Evolutionary conservation across 2,888 invertebrate genomes (phyloP), one percentile per base, ranked within the genome.

Genomic region (Teleiodes luculella): DNA sequence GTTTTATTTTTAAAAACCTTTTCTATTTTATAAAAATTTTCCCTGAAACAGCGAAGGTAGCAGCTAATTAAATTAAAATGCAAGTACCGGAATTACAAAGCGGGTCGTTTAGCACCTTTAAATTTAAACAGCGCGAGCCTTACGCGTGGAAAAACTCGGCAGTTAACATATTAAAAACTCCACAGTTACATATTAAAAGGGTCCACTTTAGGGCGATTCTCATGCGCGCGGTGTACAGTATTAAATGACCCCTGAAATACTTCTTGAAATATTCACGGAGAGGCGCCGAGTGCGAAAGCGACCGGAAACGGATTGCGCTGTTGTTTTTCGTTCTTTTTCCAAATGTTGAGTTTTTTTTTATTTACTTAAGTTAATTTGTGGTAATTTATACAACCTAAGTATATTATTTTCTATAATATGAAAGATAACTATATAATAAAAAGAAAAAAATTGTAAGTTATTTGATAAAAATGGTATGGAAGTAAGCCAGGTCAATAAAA

Each of bases 201-300:
- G 70, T 64, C 58, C 60, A 62, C 58, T 72, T 66, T 65, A 68
- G 67, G 56, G 60, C 67, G 60, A 77, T 74, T 73, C 72, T 70
- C 66, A 78, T 74, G 68, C 72, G 68, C 66, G 55, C 60, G 60
- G 66, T 70, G 74, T 66, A 57, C 59, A 58, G 59, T 52, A 66
- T 63, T 70, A 76, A 77, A 78, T 74, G 71, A 74, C 70, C 74
- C 70, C 66, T 72, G 66, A 74, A 73, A 77, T 70, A 69, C 70
- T 71, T 72, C 69, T 76, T 74, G 43, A 72, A 78, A 78, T 78
- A 79, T 80, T 76, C 74, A 76, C 66, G 61, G 61, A 60, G 52
- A 56, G 61, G 65, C 57, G 56, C 45, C 50, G 57, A 45, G 43
- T 28, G 43, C 43, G 43, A 28, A 43, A 11, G 13, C 43, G 43